Base-by-base conservation (phyloP, 2,113 vertebrate genomes). In the Heloderma charlesbogerti region DNA sequence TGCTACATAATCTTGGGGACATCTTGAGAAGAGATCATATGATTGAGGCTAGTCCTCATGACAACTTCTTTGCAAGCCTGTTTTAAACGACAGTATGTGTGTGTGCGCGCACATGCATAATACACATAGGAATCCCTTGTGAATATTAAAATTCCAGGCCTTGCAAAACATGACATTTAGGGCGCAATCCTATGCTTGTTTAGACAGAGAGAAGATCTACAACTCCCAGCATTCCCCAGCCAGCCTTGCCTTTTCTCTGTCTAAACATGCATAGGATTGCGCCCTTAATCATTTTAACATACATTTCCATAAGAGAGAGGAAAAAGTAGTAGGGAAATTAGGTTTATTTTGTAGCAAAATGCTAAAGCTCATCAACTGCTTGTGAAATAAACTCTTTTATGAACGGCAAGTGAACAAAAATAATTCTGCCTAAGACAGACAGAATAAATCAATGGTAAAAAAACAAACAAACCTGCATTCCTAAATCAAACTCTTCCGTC, bases 221-320 rank as follows among this genome's bases (percentile, higher is more conserved):
- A n/a, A n/a, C n/a, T n/a, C n/a, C n/a, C n/a, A n/a, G n/a, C n/a
- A n/a, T n/a, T n/a, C n/a, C n/a, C n/a, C n/a, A n/a, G n/a, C n/a
- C n/a, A n/a, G n/a, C n/a, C n/a, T n/a, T n/a, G n/a, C n/a, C n/a
- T n/a, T n/a, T n/a, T n/a, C n/a, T n/a, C n/a, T n/a, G n/a, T n/a
- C n/a, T n/a, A n/a, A n/a, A n/a, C n/a, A n/a, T n/a, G n/a, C n/a
- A n/a, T n/a, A n/a, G n/a, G n/a, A n/a, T n/a, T n/a, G n/a, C n/a
- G n/a, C n/a, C n/a, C n/a, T n/a, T 90, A 86, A 6, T 66, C 77
- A 67, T 37, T 91, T 84, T 88, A 9, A 87, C 90, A 87, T 51
- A 77, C 34, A 86, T 71, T 88, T n/a, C 31, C 87, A 48, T 16
- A 9, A 34, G 2, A 81, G 85, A 82, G 71, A 92, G 10, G 82